Evolutionary conservation across 2,113 vertebrate genomes (phyloP), one percentile per base, ranked within the genome.

Genomic region (Acanthisitta chloris): DNA sequence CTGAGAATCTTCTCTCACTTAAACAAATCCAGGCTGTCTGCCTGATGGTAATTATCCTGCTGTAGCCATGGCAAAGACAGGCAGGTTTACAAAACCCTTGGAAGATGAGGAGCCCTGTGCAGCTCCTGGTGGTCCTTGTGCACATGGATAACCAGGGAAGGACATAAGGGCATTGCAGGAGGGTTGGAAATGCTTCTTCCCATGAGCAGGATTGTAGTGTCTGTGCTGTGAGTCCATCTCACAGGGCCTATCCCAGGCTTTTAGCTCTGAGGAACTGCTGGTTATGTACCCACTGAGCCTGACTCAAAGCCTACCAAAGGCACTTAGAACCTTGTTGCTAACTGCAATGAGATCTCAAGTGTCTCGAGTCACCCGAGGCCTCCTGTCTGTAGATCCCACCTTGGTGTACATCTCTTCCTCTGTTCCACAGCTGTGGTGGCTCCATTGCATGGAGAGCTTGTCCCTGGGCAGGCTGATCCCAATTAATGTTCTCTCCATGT

Each of bases 1-100:
- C 74, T 61, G 91, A 94, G 91, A 95, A 71, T 72, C 94, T 95
- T 94, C 92, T 96, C 69, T 91, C 89, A 16, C 91, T 96, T 76
- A 57, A 66, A 54, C 92, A 95, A 81, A 94, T 80, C 78, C 76
- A 31, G 74, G 86, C 94, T 86, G 92, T 66, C 88, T 96, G 92
- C 88, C 89, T 79, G 78, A 12, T 42, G 3, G 91, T 86, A 91
- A 90, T 90, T 58, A 15, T 82, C 91, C 91, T 94, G 21, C 69
- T 82, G 87, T 18, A 96, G 91, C 93, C 61, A 84, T 69, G 87
- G 83, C 76, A 73, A n/a, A 73, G 59, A 36, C 26, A 21, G 5
- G 57, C 81, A 72, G 77, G 73, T 49, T 33, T 29, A 74, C 57
- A 74, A 20, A 48, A 23, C 7, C n/a, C 92, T 76, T 64, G 51